Base-by-base conservation (phyloP, 2,113 vertebrate genomes). In the Anhinga rufa region DNA sequence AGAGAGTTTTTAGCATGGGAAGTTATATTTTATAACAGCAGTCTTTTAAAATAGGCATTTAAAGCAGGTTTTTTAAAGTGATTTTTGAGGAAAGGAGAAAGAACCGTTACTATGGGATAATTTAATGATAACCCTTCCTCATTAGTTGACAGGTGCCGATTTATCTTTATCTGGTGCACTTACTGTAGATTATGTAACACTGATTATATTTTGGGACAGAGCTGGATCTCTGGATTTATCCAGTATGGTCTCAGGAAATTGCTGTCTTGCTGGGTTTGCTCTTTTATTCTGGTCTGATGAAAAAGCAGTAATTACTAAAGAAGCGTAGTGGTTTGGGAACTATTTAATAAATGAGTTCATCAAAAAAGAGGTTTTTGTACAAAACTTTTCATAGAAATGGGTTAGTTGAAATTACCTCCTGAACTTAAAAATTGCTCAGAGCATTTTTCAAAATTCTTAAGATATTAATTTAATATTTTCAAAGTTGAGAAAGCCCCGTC, bases 111-210 rank as follows among this genome's bases (percentile, higher is more conserved):
- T 93, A 19, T 48, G 46, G 24, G 38, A 84, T 85, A 91, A 91
- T 69, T 38, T 95, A 80, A 93, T 89, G 49, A 93, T 86, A 87
- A 92, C n/a, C 18, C 32, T 92, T 91, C 61, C 62, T 90, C 21
- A 58, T 88, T 92, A 85, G 70, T 40, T 95, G 81, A 42, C 91
- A 95, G 91, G 81, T 94, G 71, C 66, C 58, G 91, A 80, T 97
- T 93, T 97, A 61, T 95, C 55, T 64, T 78, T 64, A 84, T 82
- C 71, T 88, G n/a, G 10, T 92, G 42, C 32, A 34, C 64, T 80
- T 77, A 58, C 52, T 78, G 38, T 34, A 78, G 55, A 62, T 93
- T 84, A 88, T 89, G 32, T 89, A 94, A 92, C 3, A 12, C 51
- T 72, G 54, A 69, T 79, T 81, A 14, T 93, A 90, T 90, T 92